These are phyloP conservation scores for Lagria hirta DNA, from an alignment of 2,888 invertebrate species.

Conservation along the genomic window DNA sequence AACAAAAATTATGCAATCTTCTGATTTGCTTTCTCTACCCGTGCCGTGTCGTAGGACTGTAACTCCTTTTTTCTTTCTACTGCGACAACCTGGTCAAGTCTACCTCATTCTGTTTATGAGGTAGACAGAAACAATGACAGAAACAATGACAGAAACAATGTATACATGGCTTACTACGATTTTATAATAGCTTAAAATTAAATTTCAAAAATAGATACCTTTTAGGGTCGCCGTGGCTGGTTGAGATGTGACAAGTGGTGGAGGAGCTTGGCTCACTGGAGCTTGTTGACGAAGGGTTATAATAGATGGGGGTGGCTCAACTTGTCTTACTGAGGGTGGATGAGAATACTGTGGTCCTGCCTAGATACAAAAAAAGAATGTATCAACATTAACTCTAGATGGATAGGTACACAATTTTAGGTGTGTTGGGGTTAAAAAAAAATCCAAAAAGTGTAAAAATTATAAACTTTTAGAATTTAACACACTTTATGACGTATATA, in stretches of 20 bases:
- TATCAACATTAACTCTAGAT: background rate
- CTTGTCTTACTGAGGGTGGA: constrained; percentile 33
- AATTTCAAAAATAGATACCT: too few relatives aligned
- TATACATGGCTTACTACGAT: too few relatives aligned
- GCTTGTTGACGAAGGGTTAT: constrained; percentile 73
- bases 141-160: background rate
- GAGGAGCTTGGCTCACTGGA: constrained; percentile 74
- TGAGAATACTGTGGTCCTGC: constrained; percentile 25
- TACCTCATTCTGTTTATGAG: too few relatives aligned
- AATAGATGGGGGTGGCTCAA: constrained; percentile 67
- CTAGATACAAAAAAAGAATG: constrained; percentile 23
- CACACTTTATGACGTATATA: constrained; percentile 6
- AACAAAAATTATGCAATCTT: too few relatives aligned
- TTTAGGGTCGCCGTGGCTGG: constrained; percentile 74
- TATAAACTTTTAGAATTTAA: background rate
- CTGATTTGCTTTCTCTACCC: too few relatives aligned
- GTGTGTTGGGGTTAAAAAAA: constrained; percentile 3
- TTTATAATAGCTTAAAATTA: background rate
- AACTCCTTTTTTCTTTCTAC: too few relatives aligned
- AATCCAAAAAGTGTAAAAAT: background rate
- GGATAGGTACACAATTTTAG: too few relatives aligned
- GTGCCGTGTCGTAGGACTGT: too few relatives aligned
- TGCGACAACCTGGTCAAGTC: too few relatives aligned
- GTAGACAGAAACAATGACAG: background rate
- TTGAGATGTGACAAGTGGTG: constrained; percentile 76